Evolutionary conservation across 2,797 vertebrate species (phyloP).

Genomic region (Geotrypetes seraphini): DNA sequence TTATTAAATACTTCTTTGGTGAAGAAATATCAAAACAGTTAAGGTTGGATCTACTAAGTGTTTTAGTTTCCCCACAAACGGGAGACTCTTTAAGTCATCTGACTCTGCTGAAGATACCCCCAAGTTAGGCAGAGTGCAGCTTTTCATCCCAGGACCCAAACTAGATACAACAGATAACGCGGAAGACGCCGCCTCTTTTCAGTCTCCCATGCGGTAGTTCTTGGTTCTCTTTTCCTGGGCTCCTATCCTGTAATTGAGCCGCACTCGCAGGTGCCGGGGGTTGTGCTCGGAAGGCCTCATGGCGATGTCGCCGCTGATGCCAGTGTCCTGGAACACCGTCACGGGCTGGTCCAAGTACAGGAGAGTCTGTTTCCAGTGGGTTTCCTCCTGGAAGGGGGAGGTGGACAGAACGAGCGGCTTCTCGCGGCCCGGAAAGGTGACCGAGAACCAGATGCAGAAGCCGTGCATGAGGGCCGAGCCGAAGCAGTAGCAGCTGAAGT

Average conservation of each 20-base stretch:
- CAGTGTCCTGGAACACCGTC: constrained; percentile 71
- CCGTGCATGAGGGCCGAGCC: constrained; percentile 70
- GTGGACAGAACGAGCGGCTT: constrained; percentile 69
- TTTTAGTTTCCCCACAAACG: no score
- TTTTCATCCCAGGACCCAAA: no score
- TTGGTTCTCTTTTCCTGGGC: constrained; percentile 61
- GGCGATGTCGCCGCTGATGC: constrained; percentile 57
- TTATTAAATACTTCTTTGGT: no score
- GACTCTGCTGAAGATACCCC: no score
- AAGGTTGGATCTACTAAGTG: no score
- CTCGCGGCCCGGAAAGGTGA: constrained; percentile 65
- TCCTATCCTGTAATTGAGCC: constrained; percentile 64
- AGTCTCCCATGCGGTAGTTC: constrained; percentile 73
- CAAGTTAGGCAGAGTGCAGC: no score
- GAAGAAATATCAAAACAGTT: no score
- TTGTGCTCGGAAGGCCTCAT: constrained; percentile 69
- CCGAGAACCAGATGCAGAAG: constrained; percentile 74
- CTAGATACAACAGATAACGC: no score
- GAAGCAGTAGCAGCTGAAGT: constrained; percentile 63
- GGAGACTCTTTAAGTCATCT: no score
- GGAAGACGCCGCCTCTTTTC: constrained; percentile 15
- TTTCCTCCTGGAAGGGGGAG: constrained; percentile 74
- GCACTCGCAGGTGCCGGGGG: constrained; percentile 65
- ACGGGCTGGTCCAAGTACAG: constrained; percentile 69
- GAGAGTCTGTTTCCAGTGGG: constrained; percentile 81